Base-by-base conservation (phyloP, 30 jellyfish, hydroid and myxozoan species). In the Clytia hemisphaerica region DNA sequence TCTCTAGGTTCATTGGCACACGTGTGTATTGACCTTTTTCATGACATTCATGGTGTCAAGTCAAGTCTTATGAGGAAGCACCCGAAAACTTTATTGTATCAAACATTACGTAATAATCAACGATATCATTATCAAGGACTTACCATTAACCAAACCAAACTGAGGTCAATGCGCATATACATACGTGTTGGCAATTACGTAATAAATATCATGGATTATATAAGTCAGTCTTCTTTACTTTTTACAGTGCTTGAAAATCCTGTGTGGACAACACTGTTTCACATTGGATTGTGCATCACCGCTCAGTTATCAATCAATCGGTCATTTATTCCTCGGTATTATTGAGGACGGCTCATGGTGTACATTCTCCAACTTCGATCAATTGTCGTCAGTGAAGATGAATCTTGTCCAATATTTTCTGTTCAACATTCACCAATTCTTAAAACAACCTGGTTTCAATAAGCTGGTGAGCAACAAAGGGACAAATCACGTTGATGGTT, bases 331-430 rank as follows among this genome's bases (percentile, higher is more conserved):
- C 33, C 3, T 57, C 30, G 70, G 70, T 4, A 30, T 57, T 21
- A 44, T 44, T 35, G 47, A 73, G 69, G 95, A 83, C 35, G 92
- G 86, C 1, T 21, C 85, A 0, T 83, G 95, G 95, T 83, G 92
- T 32, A 60, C 71, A 4, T 61, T 83, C 28, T 83, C 69, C 36
- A 87, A 83, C 46, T 45, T 83, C 14, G 92, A 83, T 25, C 30
- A 45, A 9, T 57, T n/a, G 25, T 6, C 70, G 16, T 16, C 25
- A n/a, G 44, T 22, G 16, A n/a, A n/a, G 9, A 46, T 46, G 60
- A 46, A n/a, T 2, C 60, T n/a, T 27, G 5, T 46, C 30, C 60
- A 46, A 31, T 46, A 46, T 46, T 31, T n/a, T 46, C 30, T 31
- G 30, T n/a, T 27, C 18, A 46, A 27, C 25, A 46, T 46, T n/a